phyloP scores from a whole-genome alignment of 2,888 invertebrate species.

The Ecdyonurus torrentis region DNA sequence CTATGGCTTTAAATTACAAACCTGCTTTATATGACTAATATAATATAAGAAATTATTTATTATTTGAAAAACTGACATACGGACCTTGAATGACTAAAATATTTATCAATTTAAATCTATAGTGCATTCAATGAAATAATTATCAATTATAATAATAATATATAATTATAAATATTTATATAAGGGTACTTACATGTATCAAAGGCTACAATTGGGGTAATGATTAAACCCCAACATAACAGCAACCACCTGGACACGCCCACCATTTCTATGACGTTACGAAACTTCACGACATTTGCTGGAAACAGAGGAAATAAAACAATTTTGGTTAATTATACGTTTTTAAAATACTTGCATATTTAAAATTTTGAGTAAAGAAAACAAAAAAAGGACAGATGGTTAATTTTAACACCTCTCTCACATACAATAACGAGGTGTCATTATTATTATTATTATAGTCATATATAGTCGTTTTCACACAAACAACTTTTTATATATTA shows the following conservation, averaged over 20 bases:
- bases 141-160: too few relatives aligned
- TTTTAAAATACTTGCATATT: too few relatives aligned
- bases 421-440: neutral
- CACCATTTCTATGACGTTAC: neutral
- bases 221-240: neutral
- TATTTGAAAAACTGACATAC: too few relatives aligned
- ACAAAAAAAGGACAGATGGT: neutral
- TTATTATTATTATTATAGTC: neutral
- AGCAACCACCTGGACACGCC: neutral
- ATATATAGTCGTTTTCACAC: too few relatives aligned
- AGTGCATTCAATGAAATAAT: too few relatives aligned
- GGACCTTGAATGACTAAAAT: too few relatives aligned
- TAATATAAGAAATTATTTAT: too few relatives aligned
- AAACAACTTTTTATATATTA: neutral
- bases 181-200: neutral
- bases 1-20: too few relatives aligned
- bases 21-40: too few relatives aligned
- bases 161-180: neutral
- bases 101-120: too few relatives aligned
- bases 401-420: neutral
- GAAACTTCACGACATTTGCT: neutral
- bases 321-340: too few relatives aligned
- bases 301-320: neutral
- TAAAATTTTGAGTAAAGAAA: too few relatives aligned
- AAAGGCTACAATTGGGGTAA: neutral